Conservation (phyloP, 2,888 invertebrate genomes). For the Lasiommata megera region DNA sequence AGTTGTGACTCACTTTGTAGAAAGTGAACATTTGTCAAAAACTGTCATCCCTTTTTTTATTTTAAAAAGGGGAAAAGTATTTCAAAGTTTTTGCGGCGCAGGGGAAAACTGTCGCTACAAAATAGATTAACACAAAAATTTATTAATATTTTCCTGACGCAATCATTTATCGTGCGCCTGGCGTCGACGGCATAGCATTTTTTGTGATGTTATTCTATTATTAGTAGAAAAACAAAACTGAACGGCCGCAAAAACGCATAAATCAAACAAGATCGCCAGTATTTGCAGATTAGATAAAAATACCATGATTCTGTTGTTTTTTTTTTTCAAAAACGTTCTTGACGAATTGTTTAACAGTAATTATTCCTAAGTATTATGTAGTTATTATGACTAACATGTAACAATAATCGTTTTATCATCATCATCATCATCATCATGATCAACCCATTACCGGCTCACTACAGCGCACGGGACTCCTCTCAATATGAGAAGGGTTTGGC, state of each 20-base stretch:
- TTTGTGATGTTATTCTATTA: slow-evolving; percentile 15
- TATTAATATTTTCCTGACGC: slow-evolving; percentile 17
- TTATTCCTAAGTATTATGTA: too few relatives aligned
- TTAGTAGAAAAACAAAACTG: slow-evolving; percentile 18
- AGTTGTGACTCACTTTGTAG: not conserved
- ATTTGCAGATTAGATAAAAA: slow-evolving; percentile 21
- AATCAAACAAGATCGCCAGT: slow-evolving; percentile 20
- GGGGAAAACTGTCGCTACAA: not conserved
- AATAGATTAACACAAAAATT: slow-evolving; percentile 13
- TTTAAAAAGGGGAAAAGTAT: not conserved
- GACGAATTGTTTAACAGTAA: not conserved
- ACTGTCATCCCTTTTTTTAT: not conserved
- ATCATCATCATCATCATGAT: too few relatives aligned
- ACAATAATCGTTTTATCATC: too few relatives aligned
- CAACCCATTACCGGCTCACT: too few relatives aligned
- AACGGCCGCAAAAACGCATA: slow-evolving; percentile 16
- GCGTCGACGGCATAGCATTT: slow-evolving; percentile 20
- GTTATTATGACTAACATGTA: too few relatives aligned
- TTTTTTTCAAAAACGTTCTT: not conserved
- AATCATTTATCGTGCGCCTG: slow-evolving; percentile 19
- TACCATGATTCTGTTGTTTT: not conserved
- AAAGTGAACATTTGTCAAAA: not conserved
- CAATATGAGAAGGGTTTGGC: too few relatives aligned
- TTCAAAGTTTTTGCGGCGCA: not conserved
- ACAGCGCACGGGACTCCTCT: too few relatives aligned